These are phyloP conservation scores for Eremophila alpestris DNA, from an alignment of 2,797 vertebrate genomes.

Conservation along the genomic window DNA sequence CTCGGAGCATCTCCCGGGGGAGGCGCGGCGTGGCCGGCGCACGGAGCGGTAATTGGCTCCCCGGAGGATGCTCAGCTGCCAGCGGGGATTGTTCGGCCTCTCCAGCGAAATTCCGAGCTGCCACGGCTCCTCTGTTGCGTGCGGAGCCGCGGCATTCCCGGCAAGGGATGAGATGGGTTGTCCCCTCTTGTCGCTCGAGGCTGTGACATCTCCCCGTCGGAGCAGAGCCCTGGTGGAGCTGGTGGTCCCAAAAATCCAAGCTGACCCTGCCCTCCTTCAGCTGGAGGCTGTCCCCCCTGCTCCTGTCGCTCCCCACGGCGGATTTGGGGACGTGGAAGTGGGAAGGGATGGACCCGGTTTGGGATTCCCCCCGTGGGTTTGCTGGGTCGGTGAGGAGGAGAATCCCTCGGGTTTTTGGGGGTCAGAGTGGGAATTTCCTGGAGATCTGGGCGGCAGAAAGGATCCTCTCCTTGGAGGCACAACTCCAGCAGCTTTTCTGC, in stretches of 20 bases:
- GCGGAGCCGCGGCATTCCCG: not conserved
- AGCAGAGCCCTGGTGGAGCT: not conserved
- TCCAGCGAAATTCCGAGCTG: slow-evolving; percentile 62
- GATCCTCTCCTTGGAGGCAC: not conserved
- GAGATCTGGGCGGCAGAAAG: not conserved
- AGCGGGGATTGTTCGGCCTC: slow-evolving; percentile 56
- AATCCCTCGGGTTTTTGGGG: not conserved
- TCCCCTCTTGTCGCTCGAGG: not conserved
- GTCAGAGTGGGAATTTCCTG: not conserved
- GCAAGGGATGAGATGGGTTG: not conserved
- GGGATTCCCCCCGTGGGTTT: not conserved
- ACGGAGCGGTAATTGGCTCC: slow-evolving; percentile 77
- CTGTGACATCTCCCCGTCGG: not conserved
- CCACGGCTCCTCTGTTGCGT: slow-evolving; percentile 32
- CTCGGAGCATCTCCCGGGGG: slow-evolving; percentile 52
- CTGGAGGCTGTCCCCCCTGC: not conserved
- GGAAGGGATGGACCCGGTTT: not conserved
- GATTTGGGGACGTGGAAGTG: rapidly evolving
- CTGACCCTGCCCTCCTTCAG: rapidly evolving
- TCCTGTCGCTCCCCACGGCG: rapidly evolving
- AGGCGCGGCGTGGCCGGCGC: slow-evolving; percentile 41
- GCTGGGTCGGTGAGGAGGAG: not conserved
- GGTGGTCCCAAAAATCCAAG: not conserved
- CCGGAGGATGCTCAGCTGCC: slow-evolving; percentile 70
- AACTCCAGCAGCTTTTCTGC: not conserved